Conservation (phyloP, 2,113 vertebrate genomes). For the Indicator maculatus region DNA sequence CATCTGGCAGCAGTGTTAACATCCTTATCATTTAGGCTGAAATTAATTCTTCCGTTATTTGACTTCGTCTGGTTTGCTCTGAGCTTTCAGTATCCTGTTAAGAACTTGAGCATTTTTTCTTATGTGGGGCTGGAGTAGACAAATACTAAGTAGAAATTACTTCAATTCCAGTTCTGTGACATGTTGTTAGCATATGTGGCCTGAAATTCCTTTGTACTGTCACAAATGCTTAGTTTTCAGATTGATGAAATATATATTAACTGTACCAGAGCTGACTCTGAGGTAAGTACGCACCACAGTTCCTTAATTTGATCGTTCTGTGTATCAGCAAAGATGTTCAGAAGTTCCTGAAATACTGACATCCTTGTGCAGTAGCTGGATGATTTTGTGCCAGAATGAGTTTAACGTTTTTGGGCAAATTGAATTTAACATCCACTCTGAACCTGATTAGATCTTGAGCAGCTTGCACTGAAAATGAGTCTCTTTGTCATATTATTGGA, state of each 20-base stretch:
- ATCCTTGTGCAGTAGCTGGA: not conserved
- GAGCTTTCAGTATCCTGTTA: not conserved
- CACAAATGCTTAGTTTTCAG: conserved; percentile 13
- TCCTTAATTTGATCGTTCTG: not conserved
- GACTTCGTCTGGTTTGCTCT: not conserved
- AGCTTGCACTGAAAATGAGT: not conserved
- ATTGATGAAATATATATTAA: not conserved
- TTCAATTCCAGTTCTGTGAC: not conserved
- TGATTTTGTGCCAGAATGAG: not conserved
- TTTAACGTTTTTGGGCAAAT: not conserved
- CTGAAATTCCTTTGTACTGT: not conserved
- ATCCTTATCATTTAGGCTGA: not conserved
- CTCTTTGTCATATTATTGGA: not conserved
- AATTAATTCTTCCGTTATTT: not conserved
- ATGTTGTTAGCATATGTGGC: not conserved
- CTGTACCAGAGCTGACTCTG: not conserved
- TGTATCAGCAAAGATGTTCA: not conserved
- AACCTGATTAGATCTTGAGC: not conserved
- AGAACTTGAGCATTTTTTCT: not conserved
- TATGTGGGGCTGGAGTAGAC: not conserved
- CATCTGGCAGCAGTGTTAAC: not conserved
- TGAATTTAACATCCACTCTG: not conserved
- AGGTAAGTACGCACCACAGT: not conserved
- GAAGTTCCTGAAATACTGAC: not conserved
- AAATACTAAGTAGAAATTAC: not conserved